phyloP scores from a whole-genome alignment of 2,797 vertebrate species.

The Siniperca scherzeri region DNA sequence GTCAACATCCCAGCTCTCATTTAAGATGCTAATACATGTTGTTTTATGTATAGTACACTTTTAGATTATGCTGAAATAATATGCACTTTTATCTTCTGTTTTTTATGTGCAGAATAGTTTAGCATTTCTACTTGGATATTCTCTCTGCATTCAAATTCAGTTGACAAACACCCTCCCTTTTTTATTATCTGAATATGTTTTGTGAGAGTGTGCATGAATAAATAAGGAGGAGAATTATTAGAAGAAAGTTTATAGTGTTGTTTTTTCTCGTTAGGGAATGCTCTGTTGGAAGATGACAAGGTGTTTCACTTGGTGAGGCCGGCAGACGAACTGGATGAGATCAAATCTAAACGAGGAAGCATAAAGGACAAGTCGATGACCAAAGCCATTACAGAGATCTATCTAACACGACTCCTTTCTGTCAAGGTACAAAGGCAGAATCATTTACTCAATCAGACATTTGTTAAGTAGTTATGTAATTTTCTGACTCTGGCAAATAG shows the following conservation, averaged over 20 bases:
- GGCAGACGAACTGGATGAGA: constrained; percentile 94
- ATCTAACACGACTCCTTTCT: constrained; percentile 96
- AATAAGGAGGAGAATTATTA: constrained; percentile 20
- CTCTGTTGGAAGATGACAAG: constrained; percentile 96
- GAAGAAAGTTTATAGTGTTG: constrained; percentile 23
- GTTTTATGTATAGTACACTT: constrained; percentile 61
- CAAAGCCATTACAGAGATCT: constrained; percentile 99
- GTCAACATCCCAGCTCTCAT: constrained; percentile 64
- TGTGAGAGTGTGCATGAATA: constrained; percentile 49
- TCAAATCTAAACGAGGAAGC: constrained; percentile 96
- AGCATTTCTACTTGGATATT: constrained; percentile 41
- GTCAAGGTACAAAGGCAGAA: constrained; percentile 91
- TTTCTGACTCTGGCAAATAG: constrained; percentile 10
- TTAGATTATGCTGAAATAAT: constrained; percentile 57
- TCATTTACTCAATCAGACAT: constrained; percentile 18
- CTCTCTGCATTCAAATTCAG: constrained; percentile 48
- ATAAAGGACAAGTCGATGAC: constrained; percentile 98
- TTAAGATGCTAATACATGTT: constrained; percentile 75
- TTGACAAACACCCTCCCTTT: constrained; percentile 38
- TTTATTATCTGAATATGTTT: constrained; percentile 50
- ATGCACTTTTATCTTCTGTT: constrained; percentile 60
- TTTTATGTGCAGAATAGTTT: constrained; percentile 61
- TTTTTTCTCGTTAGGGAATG: constrained; percentile 84
- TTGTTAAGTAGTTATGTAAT: constrained; percentile 20
- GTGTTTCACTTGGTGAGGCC: constrained; percentile 97